A percentile compares a stretch with the other conserved stretches of the same genome.
phyloP scores from a whole-genome alignment of 2,113 vertebrate species.

The Delphinapterus leucas region DNA sequence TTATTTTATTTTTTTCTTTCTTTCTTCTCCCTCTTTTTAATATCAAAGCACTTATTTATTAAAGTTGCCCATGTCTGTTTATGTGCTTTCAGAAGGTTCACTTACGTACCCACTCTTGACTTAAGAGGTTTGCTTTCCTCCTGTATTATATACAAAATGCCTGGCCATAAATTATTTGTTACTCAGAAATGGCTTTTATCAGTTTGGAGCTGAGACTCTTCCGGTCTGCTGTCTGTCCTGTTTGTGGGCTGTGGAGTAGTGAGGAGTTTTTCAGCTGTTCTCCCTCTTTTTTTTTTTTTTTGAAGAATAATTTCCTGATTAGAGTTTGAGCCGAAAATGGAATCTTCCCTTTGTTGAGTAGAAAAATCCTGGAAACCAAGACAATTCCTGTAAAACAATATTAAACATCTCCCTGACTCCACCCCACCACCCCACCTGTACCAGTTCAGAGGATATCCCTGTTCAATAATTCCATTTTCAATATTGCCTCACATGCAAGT shows the following conservation, averaged over 20 bases:
- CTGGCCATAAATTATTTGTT: not conserved
- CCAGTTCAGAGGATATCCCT: not conserved
- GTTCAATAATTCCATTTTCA: constrained; percentile 25
- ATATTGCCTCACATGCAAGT: not conserved
- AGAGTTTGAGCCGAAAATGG: constrained; percentile 50
- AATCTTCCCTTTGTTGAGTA: constrained; percentile 49
- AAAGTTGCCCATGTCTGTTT: not conserved
- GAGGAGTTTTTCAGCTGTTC: not conserved
- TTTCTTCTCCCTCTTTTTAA: not conserved
- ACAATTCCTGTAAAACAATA: constrained; percentile 27
- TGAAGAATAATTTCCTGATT: constrained; percentile 47
- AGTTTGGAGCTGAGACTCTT: constrained; percentile 18
- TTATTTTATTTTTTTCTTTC: not conserved
- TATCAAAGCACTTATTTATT: not conserved
- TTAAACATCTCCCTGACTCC: not conserved
- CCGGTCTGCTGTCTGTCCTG: not conserved
- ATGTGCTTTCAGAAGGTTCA: not conserved
- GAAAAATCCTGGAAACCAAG: constrained; percentile 34
- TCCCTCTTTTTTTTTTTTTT: not conserved
- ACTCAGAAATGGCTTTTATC: constrained; percentile 35
- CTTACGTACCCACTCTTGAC: not conserved
- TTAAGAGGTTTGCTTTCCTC: constrained; percentile 43
- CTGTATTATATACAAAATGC: not conserved
- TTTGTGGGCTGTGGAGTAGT: not conserved
- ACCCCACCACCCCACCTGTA: not conserved